These are phyloP conservation scores for Trachelus iudaicus DNA, from an alignment of 2,888 invertebrate species.

Conservation along the genomic window DNA sequence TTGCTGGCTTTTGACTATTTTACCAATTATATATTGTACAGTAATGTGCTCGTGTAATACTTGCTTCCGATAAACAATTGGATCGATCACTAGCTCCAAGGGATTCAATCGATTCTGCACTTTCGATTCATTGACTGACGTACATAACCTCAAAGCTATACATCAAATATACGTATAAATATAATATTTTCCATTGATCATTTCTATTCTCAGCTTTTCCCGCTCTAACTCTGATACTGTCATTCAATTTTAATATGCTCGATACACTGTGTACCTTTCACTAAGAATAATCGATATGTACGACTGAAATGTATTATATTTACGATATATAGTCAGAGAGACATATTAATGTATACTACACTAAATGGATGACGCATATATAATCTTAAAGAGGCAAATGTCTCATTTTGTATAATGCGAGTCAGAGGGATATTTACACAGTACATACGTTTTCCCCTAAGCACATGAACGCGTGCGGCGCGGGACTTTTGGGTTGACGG, in stretches of 20 bases:
- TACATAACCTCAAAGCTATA: no score
- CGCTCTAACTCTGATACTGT: no score
- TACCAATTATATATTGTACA: no score
- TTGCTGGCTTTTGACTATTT: neutral
- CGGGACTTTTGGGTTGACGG: neutral
- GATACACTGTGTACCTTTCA: neutral
- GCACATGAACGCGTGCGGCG: neutral
- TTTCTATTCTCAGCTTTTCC: no score
- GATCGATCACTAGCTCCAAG: no score
- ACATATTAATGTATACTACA: neutral
- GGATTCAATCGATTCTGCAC: no score
- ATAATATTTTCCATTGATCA: no score
- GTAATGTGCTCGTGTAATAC: no score
- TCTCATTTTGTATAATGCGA: neutral
- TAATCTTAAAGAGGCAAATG: neutral
- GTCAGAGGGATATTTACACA: neutral
- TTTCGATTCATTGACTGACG: no score
- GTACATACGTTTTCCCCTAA: neutral
- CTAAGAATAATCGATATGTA: neutral
- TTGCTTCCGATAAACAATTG: no score
- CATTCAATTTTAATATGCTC: no score
- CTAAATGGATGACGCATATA: neutral
- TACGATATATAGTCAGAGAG: neutral
- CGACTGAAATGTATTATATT: neutral
- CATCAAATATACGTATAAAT: no score